Percentiles rank a stretch among this genome's conserved stretches.
phyloP scores from a whole-genome alignment of 2,113 vertebrate genomes.

The Caloenas nicobarica region DNA sequence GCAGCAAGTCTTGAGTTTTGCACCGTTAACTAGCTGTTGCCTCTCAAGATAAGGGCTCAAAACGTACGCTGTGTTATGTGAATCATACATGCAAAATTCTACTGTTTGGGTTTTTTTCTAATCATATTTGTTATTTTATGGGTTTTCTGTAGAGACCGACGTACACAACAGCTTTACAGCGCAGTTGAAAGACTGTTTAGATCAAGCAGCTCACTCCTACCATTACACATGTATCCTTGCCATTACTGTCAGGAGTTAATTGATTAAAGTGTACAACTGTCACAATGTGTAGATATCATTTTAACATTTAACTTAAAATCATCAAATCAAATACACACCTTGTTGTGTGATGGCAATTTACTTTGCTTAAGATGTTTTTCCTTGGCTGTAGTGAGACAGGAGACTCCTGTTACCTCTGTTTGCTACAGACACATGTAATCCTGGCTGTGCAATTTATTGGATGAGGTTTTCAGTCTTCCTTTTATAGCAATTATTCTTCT shows the following conservation, averaged over 20 bases:
- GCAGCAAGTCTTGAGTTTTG: not conserved
- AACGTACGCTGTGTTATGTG: not conserved
- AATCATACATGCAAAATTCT: not conserved
- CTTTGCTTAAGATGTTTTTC: not conserved
- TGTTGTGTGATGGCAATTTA: not conserved
- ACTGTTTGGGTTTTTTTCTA: not conserved
- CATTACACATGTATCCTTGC: not conserved
- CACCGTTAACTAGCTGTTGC: not conserved
- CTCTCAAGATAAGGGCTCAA: not conserved
- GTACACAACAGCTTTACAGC: not conserved
- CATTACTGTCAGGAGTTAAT: not conserved
- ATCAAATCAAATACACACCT: not conserved
- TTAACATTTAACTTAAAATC: not conserved
- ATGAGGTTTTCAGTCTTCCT: not conserved
- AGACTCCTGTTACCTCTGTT: not conserved
- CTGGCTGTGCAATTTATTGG: not conserved
- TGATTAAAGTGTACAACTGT: not conserved
- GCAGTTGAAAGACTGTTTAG: not conserved
- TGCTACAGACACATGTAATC: not conserved
- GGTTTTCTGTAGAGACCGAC: not conserved
- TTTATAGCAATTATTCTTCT: not conserved
- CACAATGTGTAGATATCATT: not conserved
- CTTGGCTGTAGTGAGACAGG: not conserved
- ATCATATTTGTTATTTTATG: not conserved
- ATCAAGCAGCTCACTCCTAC: not conserved